A percentile compares a stretch with the other conserved stretches of the same genome.
Conservation (phyloP, 2,888 invertebrate species). For the Oxyteleia sp. region DNA sequence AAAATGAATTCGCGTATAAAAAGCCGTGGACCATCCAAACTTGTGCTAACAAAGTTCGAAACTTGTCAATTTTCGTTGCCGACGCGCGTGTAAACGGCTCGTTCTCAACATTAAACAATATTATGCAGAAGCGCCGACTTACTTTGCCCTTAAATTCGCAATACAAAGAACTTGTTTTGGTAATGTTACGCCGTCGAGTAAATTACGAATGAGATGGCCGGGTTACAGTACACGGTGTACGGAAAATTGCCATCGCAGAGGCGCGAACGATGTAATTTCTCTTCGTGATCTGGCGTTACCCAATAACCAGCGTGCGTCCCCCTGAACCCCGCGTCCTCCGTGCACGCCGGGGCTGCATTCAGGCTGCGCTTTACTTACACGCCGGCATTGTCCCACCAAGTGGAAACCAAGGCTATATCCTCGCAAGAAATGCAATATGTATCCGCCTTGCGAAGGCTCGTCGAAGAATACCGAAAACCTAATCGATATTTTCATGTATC, state of each 20-base stretch:
- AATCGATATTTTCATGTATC: slow-evolving; percentile 69
- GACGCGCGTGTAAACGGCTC: slow-evolving; percentile 22
- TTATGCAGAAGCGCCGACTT: slow-evolving; percentile 31
- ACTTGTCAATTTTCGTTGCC: slow-evolving; percentile 25
- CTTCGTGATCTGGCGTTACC: slow-evolving; percentile 54
- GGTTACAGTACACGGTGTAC: slow-evolving; percentile 1
- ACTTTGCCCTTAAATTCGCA: slow-evolving; percentile 24
- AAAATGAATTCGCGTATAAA: slow-evolving; percentile 27
- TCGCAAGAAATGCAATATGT: slow-evolving; percentile 67
- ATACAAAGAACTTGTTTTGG: slow-evolving; percentile 60
- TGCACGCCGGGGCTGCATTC: background rate
- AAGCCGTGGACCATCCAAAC: background rate
- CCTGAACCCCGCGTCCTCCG: background rate
- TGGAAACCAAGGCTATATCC: slow-evolving; percentile 49
- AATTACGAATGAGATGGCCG: slow-evolving; percentile 58
- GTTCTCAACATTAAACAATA: slow-evolving; percentile 42
- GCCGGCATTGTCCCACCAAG: slow-evolving; percentile 50
- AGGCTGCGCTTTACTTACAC: slow-evolving; percentile 29
- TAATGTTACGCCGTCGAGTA: slow-evolving; percentile 51
- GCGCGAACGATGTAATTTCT: slow-evolving; percentile 60
- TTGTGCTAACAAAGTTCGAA: slow-evolving; percentile 38
- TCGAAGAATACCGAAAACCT: slow-evolving; percentile 64
- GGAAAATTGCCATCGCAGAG: slow-evolving; percentile 49
- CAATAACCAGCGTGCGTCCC: slow-evolving; percentile 40
- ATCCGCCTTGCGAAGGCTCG: slow-evolving; percentile 47